These are phyloP conservation scores for Mionectes macconnelli DNA, from an alignment of 2,113 vertebrate genomes.

Conservation along the genomic window DNA sequence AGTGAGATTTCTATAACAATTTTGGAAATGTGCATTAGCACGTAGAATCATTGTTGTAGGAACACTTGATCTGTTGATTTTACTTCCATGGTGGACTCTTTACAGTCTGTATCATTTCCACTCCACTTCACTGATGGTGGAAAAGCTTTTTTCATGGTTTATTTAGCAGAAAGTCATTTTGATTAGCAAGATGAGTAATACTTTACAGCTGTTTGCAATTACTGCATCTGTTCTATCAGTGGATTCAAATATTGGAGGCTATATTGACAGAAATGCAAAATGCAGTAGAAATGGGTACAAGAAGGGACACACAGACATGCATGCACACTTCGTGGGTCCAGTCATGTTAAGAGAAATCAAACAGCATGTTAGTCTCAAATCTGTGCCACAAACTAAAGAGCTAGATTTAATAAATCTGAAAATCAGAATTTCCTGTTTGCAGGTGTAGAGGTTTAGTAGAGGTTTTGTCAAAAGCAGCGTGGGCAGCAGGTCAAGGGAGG, in stretches of 20 bases:
- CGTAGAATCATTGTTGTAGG: constrained; percentile 65
- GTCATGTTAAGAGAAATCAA: constrained; percentile 65
- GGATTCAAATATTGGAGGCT: constrained; percentile 77
- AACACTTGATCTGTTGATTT: constrained; percentile 90
- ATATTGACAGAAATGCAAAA: constrained; percentile 74
- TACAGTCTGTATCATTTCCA: constrained; percentile 84
- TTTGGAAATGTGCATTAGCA: constrained; percentile 70
- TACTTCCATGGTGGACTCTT: constrained; percentile 75
- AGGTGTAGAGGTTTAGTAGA: background rate
- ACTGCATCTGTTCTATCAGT: constrained; percentile 87
- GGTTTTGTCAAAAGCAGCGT: background rate
- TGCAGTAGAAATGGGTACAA: constrained; percentile 57
- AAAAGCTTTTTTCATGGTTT: constrained; percentile 99
- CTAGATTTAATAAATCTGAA: background rate
- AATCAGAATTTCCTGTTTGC: background rate
- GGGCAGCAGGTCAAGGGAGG: background rate
- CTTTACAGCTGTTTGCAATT: constrained; percentile 91
- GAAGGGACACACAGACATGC: constrained; percentile 19
- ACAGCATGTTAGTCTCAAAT: constrained; percentile 39
- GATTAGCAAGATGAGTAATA: constrained; percentile 93
- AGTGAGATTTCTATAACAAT: constrained; percentile 60
- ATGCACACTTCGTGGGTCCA: constrained; percentile 51
- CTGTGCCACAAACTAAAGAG: constrained; percentile 3
- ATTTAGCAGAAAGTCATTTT: constrained; percentile 97
- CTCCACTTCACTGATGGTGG: constrained; percentile 86